Conservation (phyloP, 2,113 vertebrate genomes). For the Pelmatolapia mariae region DNA sequence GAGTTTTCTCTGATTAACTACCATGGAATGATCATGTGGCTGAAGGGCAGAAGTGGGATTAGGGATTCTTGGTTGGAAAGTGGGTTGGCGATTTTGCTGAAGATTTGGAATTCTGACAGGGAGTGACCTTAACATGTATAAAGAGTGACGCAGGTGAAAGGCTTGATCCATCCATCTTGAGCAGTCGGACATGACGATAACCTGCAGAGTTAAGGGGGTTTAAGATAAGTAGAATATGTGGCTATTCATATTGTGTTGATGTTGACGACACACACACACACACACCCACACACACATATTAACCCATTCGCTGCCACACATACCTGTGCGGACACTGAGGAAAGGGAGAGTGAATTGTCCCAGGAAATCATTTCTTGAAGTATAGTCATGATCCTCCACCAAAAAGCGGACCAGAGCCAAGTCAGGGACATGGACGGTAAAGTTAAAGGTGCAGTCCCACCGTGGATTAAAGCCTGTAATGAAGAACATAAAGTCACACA, state of each 20-base stretch:
- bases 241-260: neutral
- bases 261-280: neutral
- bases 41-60: neutral
- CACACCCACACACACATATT: neutral
- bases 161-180: slow-evolving; percentile 80
- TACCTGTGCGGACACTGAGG: slow-evolving; percentile 83
- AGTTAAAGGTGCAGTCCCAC: slow-evolving; percentile 83
- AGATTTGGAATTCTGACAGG: slow-evolving; percentile 30
- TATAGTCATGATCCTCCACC: slow-evolving; percentile 88
- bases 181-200: slow-evolving; percentile 88
- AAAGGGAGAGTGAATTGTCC: slow-evolving; percentile 89
- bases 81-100: neutral
- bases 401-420: slow-evolving; percentile 87
- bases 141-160: slow-evolving; percentile 87
- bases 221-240: neutral
- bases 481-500: neutral
- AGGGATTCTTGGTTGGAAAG: neutral
- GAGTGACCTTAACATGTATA: slow-evolving; percentile 72
- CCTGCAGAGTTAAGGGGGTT: slow-evolving; percentile 65
- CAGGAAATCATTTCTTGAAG: slow-evolving; percentile 88
- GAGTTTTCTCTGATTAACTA: neutral
- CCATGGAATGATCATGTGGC: neutral
- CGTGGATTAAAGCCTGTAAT: slow-evolving; percentile 86
- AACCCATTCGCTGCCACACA: neutral
- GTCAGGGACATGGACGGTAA: slow-evolving; percentile 80